Conservation (phyloP, 2,888 invertebrate species). For the Andrena marginata region DNA sequence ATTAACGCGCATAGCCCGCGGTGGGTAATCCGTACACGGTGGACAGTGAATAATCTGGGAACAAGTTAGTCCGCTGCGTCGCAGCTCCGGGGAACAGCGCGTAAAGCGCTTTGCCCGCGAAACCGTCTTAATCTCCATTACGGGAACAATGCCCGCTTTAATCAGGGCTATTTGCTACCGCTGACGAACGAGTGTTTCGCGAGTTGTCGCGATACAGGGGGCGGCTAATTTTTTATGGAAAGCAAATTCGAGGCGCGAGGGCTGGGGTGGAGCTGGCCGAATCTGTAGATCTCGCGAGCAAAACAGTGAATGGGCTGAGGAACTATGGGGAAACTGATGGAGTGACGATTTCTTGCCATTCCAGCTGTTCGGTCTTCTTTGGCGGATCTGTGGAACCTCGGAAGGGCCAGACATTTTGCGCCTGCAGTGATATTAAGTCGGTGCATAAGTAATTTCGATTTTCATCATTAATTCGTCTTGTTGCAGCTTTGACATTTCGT, state of each 20-base stretch:
- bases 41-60: constrained; percentile 56
- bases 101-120: constrained; percentile 49
- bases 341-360: no score
- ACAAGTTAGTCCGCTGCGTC: constrained; percentile 43
- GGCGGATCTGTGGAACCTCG: no score
- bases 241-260: not conserved
- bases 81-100: constrained; percentile 6
- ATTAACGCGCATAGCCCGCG: constrained; percentile 16
- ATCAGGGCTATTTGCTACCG: constrained; percentile 51
- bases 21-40: constrained; percentile 30
- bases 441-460: no score
- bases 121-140: constrained; percentile 63
- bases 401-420: no score
- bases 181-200: constrained; percentile 40
- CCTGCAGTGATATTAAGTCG: no score
- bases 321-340: no score
- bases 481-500: no score
- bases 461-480: no score
- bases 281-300: no score
- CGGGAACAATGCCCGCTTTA: constrained; percentile 58
- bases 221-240: not conserved
- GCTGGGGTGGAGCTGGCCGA: no score
- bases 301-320: no score
- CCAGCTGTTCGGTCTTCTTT: no score
- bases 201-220: constrained; percentile 4